Base-by-base conservation (phyloP, 1,140 invertebrate species). In the Tetramorium parvispinum region DNA sequence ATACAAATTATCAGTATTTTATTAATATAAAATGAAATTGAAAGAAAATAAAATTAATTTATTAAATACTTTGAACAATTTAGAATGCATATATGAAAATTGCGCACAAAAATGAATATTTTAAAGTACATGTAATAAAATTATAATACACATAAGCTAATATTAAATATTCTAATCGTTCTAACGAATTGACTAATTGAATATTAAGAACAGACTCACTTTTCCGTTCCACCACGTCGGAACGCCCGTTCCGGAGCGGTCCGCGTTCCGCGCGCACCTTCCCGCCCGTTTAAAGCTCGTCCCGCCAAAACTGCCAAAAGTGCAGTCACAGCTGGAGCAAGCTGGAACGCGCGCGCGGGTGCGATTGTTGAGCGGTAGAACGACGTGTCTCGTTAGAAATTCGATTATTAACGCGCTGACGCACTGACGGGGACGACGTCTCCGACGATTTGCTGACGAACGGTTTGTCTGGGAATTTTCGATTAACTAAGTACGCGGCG, bases 251-350 rank as follows among this genome's bases (percentile, higher is more conserved):
- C 63, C 18, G 32, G 32, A n/a, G 46, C 4, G 10, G 27, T 63
- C 61, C 27, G 27, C 40, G 10, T 66, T 57, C 24, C 46, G 1
- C 3, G 6, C 8, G n/a, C 43, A 18, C 7, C 7, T 61, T 92
- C 92, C 93, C 92, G 91, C 65, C 92, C 61, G 77, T 79, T 79
- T 40, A 68, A 79, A 79, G 55, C 27, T n/a, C 57, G 70, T 92
- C 91, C 91, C 90, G 90, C 88, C 81, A 89, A 90, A 86, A 86
- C 91, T 89, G 90, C 88, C 81, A 89, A 90, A 86, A 86, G 3
- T 43, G 40, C 61, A n/a, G 18, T 68, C 7, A n/a, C 13, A 73
- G 24, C 32, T 55, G 32, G 51, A 18, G 51, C 49, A 7, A 40
- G 6, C 37, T 40, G 4, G 0, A 40, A n/a, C n/a, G 21, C 6